Evolutionary conservation across 2,797 vertebrate genomes (phyloP), one percentile per base, ranked within the genome.

Genomic region (Myoxocephalus aenaeus): DNA sequence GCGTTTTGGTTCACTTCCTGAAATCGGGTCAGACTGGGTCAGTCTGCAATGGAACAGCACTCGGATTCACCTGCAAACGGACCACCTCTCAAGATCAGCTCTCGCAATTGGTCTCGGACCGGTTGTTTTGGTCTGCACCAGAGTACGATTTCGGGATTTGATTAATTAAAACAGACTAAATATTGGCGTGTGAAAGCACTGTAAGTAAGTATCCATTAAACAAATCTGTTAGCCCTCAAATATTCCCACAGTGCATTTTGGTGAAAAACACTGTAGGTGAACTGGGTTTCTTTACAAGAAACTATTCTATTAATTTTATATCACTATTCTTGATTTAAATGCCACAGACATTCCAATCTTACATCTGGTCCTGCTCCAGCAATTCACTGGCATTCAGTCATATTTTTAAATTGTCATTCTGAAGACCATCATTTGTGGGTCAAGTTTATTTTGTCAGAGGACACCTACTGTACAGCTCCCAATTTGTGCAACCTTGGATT

Each of bases 401-500:
- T 1, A 67, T 34, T 13, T 40, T 61, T 42, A 1, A 51, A 65
- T 53, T 8, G 27, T 34, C 15, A 34, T 36, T 15, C 7, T 46
- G 2, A 71, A 22, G n/a, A 38, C 48, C 25, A 22, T 25, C 2
- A 18, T 29, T 63, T 58, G 22, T 14, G 42, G 32, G 22, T 34
- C 10, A 9, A 5, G 9, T 13, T 29, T 22, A 9, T 46, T 32
- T 68, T 27, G 2, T 7, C 40, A 50, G 58, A 29, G 13, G 14
- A 50, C 5, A 14, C 32, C 44, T 13, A 29, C 44, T 17, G 44
- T 46, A 46, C 5, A 53, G 17, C 64, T 46, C 18, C 8, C 7
- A 42, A 29, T 74, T 59, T 68, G 17, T 70, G 59, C 18, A 59
- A 13, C 42, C 29, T 57, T 61, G 34, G 51, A 57, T 22, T 66